phyloP scores from a whole-genome alignment of 2,888 invertebrate species.

The Drosophila lutescens region DNA sequence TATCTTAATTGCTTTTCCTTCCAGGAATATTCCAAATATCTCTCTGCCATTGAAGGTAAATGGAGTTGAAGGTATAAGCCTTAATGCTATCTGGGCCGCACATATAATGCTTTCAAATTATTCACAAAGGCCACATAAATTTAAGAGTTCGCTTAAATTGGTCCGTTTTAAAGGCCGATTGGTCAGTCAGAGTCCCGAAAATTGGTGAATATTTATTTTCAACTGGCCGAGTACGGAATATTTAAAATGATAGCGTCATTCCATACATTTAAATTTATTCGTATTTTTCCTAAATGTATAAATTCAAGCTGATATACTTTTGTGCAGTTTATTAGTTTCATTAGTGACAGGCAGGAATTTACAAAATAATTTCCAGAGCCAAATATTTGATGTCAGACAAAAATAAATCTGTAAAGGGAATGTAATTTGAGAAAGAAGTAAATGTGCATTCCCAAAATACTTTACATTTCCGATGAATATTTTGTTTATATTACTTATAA shows the following conservation, averaged over 20 bases:
- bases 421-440: slow-evolving; percentile 2
- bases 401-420: neutral
- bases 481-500: no score
- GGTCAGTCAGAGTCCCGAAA: neutral
- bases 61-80: slow-evolving; percentile 1
- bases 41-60: neutral
- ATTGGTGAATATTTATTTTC: neutral
- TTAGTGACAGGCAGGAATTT: slow-evolving; percentile 9
- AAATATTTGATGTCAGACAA: slow-evolving; percentile 5
- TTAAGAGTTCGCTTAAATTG: neutral
- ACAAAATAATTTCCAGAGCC: slow-evolving; percentile 1
- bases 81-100: neutral
- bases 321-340: slow-evolving; percentile 20
- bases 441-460: slow-evolving; percentile 1
- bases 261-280: neutral
- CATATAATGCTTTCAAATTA: slow-evolving; percentile 6
- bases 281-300: no score
- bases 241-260: neutral
- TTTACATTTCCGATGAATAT: no score
- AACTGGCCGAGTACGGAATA: neutral
- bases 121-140: slow-evolving; percentile 1
- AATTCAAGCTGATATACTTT: neutral
- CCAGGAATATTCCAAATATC: neutral
- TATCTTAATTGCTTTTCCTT: slow-evolving; percentile 6
- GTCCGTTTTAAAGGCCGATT: neutral